Conservation (phyloP, 2,888 invertebrate species). For the Colostygia pectinataria region DNA sequence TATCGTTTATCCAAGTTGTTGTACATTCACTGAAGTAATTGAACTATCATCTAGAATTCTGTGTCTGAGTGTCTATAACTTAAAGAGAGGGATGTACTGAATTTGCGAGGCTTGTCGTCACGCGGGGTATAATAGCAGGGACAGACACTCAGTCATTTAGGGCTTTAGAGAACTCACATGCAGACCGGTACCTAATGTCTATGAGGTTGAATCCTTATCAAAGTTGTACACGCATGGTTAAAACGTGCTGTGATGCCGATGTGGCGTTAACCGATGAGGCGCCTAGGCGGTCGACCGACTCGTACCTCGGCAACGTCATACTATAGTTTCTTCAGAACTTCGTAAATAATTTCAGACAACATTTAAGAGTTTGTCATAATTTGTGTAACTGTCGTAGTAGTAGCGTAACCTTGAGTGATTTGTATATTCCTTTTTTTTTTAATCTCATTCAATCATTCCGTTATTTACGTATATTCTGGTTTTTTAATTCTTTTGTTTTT, state of each 20-base stretch:
- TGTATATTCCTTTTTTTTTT: background rate
- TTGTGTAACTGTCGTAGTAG: background rate
- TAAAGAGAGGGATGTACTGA: background rate
- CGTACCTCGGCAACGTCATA: too few relatives aligned
- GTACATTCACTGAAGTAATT: too few relatives aligned
- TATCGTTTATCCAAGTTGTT: too few relatives aligned
- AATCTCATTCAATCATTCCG: background rate
- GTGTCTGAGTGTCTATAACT: background rate
- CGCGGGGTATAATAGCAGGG: slow-evolving; percentile 1
- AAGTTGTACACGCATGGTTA: too few relatives aligned
- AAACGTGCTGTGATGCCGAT: too few relatives aligned
- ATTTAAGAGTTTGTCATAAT: background rate
- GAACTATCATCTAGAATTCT: background rate
- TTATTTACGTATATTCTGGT: background rate
- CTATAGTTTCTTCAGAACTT: too few relatives aligned
- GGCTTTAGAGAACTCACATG: too few relatives aligned
- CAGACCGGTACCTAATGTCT: too few relatives aligned
- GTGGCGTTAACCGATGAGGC: too few relatives aligned
- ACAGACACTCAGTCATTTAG: background rate
- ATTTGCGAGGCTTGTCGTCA: slow-evolving; percentile 16
- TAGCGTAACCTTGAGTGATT: background rate
- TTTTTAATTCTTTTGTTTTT: background rate
- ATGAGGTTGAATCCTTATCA: too few relatives aligned
- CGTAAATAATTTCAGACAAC: too few relatives aligned
- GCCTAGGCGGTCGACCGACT: too few relatives aligned